phyloP scores from a whole-genome alignment of 1,140 invertebrate species.

The Brachionus rubens region DNA sequence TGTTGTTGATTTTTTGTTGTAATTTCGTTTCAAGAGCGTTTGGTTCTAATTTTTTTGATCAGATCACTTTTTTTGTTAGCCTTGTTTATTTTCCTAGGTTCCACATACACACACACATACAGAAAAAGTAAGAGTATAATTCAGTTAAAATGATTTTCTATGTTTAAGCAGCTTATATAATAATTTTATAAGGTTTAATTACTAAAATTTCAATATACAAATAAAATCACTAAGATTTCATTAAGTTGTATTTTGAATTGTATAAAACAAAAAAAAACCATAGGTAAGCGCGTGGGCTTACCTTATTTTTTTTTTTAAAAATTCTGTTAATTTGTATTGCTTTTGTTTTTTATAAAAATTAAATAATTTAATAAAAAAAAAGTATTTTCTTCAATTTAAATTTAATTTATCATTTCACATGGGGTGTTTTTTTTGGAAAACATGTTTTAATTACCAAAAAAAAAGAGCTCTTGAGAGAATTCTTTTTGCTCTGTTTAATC shows the following conservation, averaged over 20 bases:
- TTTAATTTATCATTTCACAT: too few relatives aligned
- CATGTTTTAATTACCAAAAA: too few relatives aligned
- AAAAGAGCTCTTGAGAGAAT: too few relatives aligned
- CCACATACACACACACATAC: neutral
- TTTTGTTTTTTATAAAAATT: too few relatives aligned
- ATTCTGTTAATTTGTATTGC: too few relatives aligned
- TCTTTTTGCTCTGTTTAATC: too few relatives aligned
- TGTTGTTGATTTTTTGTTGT: too few relatives aligned
- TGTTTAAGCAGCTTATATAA: constrained; percentile 31
- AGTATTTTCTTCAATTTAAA: too few relatives aligned
- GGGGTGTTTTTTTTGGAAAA: too few relatives aligned
- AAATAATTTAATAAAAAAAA: too few relatives aligned
- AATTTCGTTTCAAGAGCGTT: too few relatives aligned
- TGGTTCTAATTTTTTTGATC: constrained; percentile 22
- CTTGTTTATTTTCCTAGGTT: constrained; percentile 6
- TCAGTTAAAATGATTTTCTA: neutral
- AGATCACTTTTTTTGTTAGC: neutral
- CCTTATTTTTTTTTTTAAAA: too few relatives aligned
- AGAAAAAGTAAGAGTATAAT: neutral
- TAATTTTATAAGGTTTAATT: constrained; percentile 27
- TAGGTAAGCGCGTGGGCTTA: neutral
- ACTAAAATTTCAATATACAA: constrained; percentile 23
- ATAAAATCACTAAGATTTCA: constrained; percentile 4
- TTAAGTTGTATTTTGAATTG: neutral
- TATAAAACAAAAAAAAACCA: constrained; percentile 3